Conservation (phyloP, 1,140 invertebrate species). For the Ceratina japonica region DNA sequence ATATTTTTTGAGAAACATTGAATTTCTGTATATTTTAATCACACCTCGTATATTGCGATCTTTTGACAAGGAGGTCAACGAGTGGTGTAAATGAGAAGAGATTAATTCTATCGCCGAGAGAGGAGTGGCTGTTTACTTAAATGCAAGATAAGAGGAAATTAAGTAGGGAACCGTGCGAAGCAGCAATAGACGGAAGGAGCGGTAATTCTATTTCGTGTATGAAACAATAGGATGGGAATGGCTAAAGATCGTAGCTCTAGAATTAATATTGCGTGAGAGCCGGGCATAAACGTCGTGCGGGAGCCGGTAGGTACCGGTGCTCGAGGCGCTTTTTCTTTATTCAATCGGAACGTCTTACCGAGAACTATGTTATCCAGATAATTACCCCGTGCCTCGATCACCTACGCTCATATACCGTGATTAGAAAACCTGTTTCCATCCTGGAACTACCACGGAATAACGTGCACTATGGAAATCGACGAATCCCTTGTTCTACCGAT, state of each 20-base stretch:
- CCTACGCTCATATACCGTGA: background rate
- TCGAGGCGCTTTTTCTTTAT: constrained; percentile 14
- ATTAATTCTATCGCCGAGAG: background rate
- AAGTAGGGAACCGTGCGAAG: background rate
- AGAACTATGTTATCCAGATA: constrained; percentile 5
- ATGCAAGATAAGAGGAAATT: background rate
- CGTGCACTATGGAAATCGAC: too few relatives aligned
- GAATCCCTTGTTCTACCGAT: too few relatives aligned
- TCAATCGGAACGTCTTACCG: constrained; percentile 5
- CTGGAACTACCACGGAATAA: background rate
- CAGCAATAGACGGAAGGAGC: background rate
- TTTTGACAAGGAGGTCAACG: background rate
- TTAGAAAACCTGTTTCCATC: background rate
- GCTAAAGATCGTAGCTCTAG: constrained; percentile 20
- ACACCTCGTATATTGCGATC: background rate
- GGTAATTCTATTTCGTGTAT: constrained; percentile 20
- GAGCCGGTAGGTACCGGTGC: background rate
- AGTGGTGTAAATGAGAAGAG: too few relatives aligned
- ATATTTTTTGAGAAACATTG: too few relatives aligned
- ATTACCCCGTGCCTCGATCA: background rate
- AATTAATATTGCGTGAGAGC: constrained; percentile 30
- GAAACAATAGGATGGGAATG: constrained; percentile 7
- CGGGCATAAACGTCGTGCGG: background rate
- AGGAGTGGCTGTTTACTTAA: background rate
- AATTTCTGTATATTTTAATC: too few relatives aligned